phyloP scores from a whole-genome alignment of 2,113 vertebrate species.

The Carlito syrichta region DNA sequence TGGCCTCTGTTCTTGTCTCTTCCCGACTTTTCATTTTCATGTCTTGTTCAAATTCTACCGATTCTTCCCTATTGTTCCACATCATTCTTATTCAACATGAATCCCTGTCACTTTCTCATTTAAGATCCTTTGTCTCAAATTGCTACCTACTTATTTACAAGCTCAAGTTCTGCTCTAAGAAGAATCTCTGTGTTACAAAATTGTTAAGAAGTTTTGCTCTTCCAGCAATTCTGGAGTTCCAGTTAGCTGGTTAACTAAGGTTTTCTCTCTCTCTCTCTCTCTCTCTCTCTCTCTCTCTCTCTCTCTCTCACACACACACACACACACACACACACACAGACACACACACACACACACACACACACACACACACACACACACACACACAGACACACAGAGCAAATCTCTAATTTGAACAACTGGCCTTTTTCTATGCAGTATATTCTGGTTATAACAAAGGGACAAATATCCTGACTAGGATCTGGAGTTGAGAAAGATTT shows the following conservation, averaged over 20 bases:
- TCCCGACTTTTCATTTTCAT: neutral
- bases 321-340: neutral
- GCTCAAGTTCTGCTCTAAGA: neutral
- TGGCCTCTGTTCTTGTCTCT: neutral
- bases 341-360: neutral
- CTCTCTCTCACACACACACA: neutral
- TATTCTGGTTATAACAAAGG: neutral
- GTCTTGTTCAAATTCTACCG: neutral
- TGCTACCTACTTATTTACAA: neutral
- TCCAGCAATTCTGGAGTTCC: neutral
- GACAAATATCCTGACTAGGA: neutral
- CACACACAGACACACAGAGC: neutral
- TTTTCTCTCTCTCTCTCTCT: neutral
- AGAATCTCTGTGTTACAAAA: neutral
- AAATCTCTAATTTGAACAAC: neutral
- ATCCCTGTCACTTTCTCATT: neutral
- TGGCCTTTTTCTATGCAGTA: neutral
- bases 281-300: neutral
- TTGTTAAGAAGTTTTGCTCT: neutral
- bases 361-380: neutral
- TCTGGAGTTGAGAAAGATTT: neutral
- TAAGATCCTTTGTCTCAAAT: neutral
- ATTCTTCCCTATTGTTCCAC: neutral
- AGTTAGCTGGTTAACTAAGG: neutral
- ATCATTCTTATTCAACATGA: neutral